A percentile compares a stretch with the other conserved stretches of the same genome.
phyloP scores from a whole-genome alignment of 2,797 vertebrate genomes.

The Momotus momota region DNA sequence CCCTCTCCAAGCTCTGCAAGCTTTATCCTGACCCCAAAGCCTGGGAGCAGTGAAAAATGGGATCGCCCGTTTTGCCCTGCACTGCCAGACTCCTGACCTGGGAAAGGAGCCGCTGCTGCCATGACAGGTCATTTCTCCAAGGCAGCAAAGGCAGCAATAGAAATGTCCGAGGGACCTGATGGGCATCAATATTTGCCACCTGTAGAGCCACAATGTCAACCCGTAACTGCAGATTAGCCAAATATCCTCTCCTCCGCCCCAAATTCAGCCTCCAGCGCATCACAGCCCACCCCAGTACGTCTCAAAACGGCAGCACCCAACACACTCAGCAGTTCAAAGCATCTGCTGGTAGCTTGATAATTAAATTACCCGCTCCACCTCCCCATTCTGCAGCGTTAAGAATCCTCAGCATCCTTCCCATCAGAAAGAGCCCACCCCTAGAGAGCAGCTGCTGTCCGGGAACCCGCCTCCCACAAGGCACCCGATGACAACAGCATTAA shows the following conservation, averaged over 20 bases:
- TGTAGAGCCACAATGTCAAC: conserved; percentile 9
- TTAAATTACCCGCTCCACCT: background rate
- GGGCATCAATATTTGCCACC: conserved; percentile 37
- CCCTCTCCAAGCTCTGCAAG: background rate
- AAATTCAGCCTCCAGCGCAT: background rate
- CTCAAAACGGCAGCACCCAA: background rate
- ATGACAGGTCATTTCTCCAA: background rate
- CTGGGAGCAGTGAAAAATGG: background rate
- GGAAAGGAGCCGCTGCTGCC: background rate
- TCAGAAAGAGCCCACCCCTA: background rate
- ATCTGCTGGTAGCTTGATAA: background rate
- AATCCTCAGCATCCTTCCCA: conserved; percentile 9
- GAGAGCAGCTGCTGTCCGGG: conserved; percentile 21
- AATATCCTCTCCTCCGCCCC: background rate
- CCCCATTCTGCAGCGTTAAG: background rate
- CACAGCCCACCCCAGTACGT: background rate
- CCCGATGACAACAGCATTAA: conserved; percentile 42
- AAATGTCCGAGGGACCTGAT: background rate
- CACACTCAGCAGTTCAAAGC: background rate
- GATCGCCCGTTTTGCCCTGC: background rate
- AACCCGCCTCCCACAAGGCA: background rate
- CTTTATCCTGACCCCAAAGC: background rate
- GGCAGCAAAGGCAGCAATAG: background rate
- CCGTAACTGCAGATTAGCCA: background rate
- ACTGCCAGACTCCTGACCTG: background rate